Percentiles rank a stretch among this genome's conserved stretches.
Conservation (phyloP, 1,140 invertebrate genomes). For the Parapsyche elsis region DNA sequence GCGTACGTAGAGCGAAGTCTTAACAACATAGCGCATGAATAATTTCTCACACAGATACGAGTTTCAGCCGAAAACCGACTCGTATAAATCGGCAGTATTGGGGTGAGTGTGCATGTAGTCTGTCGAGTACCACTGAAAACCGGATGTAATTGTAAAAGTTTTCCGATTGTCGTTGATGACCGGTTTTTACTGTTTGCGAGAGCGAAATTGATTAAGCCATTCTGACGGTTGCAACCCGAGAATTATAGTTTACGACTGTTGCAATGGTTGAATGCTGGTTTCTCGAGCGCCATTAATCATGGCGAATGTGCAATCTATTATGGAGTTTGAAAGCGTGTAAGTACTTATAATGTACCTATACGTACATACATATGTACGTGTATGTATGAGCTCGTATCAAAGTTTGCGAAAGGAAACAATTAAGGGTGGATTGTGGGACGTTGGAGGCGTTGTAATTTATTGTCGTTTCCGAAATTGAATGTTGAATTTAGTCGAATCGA, state of each 20-base stretch:
- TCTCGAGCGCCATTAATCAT: not conserved
- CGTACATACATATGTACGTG: too few species aligned
- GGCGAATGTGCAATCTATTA: constrained; percentile 16
- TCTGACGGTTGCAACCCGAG: too few species aligned
- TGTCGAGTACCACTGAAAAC: too few species aligned
- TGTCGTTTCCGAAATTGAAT: constrained; percentile 14
- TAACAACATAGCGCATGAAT: too few species aligned
- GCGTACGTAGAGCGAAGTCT: too few species aligned
- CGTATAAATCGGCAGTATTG: not conserved
- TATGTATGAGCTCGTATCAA: not conserved
- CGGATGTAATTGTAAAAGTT: too few species aligned
- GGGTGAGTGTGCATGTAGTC: too few species aligned
- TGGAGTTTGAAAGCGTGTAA: not conserved
- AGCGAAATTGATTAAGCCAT: too few species aligned
- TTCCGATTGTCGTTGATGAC: too few species aligned
- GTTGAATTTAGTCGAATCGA: not conserved
- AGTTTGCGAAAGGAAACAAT: constrained; percentile 23
- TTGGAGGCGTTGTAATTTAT: constrained; percentile 6
- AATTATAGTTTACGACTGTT: not conserved
- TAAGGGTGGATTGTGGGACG: constrained; percentile 4
- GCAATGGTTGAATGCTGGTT: not conserved
- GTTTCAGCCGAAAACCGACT: not conserved
- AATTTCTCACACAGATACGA: not conserved
- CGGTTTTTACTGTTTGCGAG: too few species aligned
- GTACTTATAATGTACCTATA: not conserved